Evolutionary conservation across 1,140 invertebrate species (phyloP).

Genomic region (Euwallacea similis): DNA sequence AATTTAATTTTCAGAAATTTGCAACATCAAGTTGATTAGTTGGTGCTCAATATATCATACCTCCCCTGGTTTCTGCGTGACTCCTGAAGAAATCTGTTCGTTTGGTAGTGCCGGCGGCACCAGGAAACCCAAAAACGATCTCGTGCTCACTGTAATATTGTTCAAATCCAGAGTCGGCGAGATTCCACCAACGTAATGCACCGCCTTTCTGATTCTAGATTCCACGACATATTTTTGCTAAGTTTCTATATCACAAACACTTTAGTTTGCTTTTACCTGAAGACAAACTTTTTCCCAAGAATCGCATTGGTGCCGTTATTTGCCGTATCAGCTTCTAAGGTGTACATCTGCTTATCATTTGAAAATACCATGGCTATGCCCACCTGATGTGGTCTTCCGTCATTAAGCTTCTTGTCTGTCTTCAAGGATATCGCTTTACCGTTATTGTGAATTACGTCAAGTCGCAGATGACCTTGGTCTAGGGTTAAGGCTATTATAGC

Average conservation of each 20-base stretch:
- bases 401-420: slow-evolving; percentile 76
- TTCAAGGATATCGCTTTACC: slow-evolving; percentile 61
- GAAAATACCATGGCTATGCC: slow-evolving; percentile 58
- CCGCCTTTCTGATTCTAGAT: slow-evolving; percentile 37
- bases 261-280: slow-evolving; percentile 1
- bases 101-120: background rate
- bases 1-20: too few relatives aligned
- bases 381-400: slow-evolving; percentile 76
- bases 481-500: slow-evolving; percentile 63
- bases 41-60: slow-evolving; percentile 16
- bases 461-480: slow-evolving; percentile 73
- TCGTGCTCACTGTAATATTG: slow-evolving; percentile 34
- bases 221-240: background rate
- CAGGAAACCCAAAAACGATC: slow-evolving; percentile 45
- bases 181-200: slow-evolving; percentile 44
- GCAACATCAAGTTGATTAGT: too few relatives aligned
- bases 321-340: slow-evolving; percentile 19
- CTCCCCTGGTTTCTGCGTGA: slow-evolving; percentile 30
- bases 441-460: slow-evolving; percentile 68
- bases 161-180: slow-evolving; percentile 38
- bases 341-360: slow-evolving; percentile 27
- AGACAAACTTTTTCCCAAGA: slow-evolving; percentile 16
- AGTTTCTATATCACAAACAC: background rate
- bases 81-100: slow-evolving; percentile 34
- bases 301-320: background rate